Conservation (phyloP, 2,797 vertebrate genomes). For the Tenualosa ilisha region DNA sequence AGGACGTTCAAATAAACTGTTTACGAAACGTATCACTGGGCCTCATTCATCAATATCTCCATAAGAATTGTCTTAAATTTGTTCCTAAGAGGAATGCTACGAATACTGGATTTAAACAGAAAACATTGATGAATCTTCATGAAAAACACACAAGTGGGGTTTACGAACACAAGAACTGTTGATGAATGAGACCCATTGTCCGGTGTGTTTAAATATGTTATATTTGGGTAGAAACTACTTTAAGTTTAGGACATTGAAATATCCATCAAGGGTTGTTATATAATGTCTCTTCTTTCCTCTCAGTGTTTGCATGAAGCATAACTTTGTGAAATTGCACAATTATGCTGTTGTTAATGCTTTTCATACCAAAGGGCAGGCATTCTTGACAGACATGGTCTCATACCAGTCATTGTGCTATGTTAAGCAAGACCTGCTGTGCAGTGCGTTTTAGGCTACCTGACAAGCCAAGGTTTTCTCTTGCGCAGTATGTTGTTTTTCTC, state of each 20-base stretch:
- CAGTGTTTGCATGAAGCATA: not conserved
- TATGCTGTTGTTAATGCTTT: slow-evolving; percentile 35
- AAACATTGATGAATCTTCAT: too few species aligned
- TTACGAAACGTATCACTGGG: too few species aligned
- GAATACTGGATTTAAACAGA: too few species aligned
- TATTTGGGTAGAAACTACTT: too few species aligned
- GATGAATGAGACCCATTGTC: too few species aligned
- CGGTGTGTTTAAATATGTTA: too few species aligned
- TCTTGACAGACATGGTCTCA: slow-evolving; percentile 48
- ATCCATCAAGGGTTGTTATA: not conserved
- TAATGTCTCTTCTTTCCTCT: not conserved
- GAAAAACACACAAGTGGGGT: too few species aligned
- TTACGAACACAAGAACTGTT: too few species aligned
- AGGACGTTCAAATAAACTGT: too few species aligned
- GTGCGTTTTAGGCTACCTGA: not conserved
- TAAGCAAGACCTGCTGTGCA: slow-evolving; percentile 38
- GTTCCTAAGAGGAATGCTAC: too few species aligned
- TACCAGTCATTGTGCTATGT: slow-evolving; percentile 52
- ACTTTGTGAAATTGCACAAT: not conserved
- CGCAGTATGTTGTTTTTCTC: not conserved
- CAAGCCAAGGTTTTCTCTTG: not conserved
- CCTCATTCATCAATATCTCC: too few species aligned
- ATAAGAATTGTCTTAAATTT: too few species aligned
- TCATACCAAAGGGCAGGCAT: slow-evolving; percentile 36
- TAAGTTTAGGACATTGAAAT: not conserved